Base-by-base conservation (phyloP, 2,888 invertebrate species). In the Caenorhabditis afra region DNA sequence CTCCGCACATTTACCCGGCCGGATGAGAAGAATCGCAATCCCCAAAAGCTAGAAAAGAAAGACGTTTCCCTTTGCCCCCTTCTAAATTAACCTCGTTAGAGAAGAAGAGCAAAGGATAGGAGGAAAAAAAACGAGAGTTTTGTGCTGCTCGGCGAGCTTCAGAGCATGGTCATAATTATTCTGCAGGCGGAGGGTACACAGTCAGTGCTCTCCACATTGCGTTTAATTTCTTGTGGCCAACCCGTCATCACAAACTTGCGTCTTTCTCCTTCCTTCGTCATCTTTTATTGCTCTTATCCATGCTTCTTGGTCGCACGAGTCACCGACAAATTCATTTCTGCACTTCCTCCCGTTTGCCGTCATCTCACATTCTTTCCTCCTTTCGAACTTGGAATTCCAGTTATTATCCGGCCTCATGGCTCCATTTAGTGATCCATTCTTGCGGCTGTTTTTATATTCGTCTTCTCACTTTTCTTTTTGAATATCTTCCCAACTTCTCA, bases 71-170 rank as follows among this genome's bases (percentile, higher is more conserved):
- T 55, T 71, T 55, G 47, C 58, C 22, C 53, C 58, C 41, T 14
- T 41, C 11, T 58, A 73, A 64, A 73, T 73, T 73, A 73, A 73
- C 73, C 64, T 73, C 73, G 73, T 73, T 64, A 71, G 58, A 58
- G 41, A 23, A 7, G 58, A 49, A 61, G 20, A 20, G 18, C 23
- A 52, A 55, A 50, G 57, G 55, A 57, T 55, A 64, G 47, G 49
- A 49, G 67, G 45, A 44, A 37, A 62, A 64, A 29, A 70, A 61
- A 61, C 45, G 62, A 55, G 49, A 57, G 64, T 64, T 73, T 55
- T 50, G 64, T 64, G 71, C 71, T 55, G 41, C 41, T 55, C 55
- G 55, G 37, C 45, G 49, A 35, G 55, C 62, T 57, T 47, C 55
- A 18, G 49, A 62, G 55, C 71, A 71, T 62, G 62, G 62, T 71